Evolutionary conservation across 1,140 invertebrate species (phyloP).

Genomic region (Drosophila quadrilineata): DNA sequence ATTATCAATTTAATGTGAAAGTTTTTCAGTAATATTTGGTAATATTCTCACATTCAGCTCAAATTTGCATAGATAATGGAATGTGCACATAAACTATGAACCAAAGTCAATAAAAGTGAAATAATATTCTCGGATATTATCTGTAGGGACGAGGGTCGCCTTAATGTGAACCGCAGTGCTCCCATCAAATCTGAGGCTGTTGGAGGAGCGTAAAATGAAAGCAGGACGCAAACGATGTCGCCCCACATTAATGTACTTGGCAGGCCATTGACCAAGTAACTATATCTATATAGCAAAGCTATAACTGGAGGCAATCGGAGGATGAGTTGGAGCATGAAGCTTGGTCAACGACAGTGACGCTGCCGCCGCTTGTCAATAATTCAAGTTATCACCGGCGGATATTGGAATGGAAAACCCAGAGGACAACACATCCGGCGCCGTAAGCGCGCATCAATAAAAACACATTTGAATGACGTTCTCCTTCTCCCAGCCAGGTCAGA

Average conservation of each 20-base stretch:
- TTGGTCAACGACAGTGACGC: slow-evolving; percentile 31
- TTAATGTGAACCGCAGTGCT: slow-evolving; percentile 36
- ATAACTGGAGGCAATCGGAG: not conserved
- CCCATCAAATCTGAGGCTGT: slow-evolving; percentile 56
- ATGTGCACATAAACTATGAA: slow-evolving; percentile 1
- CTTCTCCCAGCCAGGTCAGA: not conserved
- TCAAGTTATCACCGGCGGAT: slow-evolving; percentile 81
- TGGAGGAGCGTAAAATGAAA: slow-evolving; percentile 25
- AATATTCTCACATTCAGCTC: slow-evolving; percentile 12
- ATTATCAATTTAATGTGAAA: not conserved
- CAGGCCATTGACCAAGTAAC: slow-evolving; percentile 34
- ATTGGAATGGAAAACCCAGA: slow-evolving; percentile 71
- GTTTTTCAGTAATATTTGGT: not conserved
- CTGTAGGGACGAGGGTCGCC: slow-evolving; percentile 17
- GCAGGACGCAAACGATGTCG: slow-evolving; percentile 8
- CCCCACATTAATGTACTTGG: slow-evolving; percentile 29
- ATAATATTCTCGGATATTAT: slow-evolving; percentile 67
- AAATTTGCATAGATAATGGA: slow-evolving; percentile 25
- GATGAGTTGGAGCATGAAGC: not conserved
- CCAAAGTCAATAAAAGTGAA: slow-evolving; percentile 47
- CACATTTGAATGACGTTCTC: slow-evolving; percentile 63
- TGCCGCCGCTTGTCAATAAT: slow-evolving; percentile 62
- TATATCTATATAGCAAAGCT: too few relatives aligned
- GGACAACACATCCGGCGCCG: slow-evolving; percentile 73
- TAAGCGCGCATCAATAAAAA: slow-evolving; percentile 72